Evolutionary conservation across 2,888 invertebrate genomes (phyloP), one percentile per base, ranked within the genome.

Genomic region (Agonopterix subpropinquella): DNA sequence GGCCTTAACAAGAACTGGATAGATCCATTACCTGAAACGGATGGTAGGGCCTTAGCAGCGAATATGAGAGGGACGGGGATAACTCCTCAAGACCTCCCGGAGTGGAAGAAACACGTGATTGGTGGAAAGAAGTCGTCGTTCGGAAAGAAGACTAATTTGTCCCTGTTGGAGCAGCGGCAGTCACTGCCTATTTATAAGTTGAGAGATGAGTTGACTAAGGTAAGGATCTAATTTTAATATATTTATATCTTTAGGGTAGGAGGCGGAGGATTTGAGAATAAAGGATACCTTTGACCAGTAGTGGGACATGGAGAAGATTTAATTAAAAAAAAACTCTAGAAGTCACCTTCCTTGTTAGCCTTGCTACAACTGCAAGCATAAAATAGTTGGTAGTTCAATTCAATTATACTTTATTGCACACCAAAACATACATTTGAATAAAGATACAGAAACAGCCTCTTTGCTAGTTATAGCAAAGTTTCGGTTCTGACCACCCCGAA

Each of bases 31-130:
- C 97, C 98, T 0, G 97, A 97, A 65, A 92, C 91, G 9, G 94
- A 94, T 53, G 91, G 92, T 0, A 88, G 93, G 43, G 90, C 93
- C 0, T 67, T 93, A 11, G 93, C 95, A 0, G 94, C 94, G 0
- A 95, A 94, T 62, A 93, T 95, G 90, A 89, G 97, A 45, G 97
- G 97, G 0, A 92, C 96, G 18, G 97, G 96, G 0, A 84, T 95
- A 13, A 92, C 94, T 47, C 92, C 93, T 0, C 95, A 95, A 73
- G 99, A 99, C 69, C 89, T 99, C 54, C 99, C 99, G 0, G 99
- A 99, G 77, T 99, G 99, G 99, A 98, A 99, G 80, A 98, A 98
- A 67, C 98, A 98, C 70, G 97, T 99, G 1, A 98, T 98, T 51
- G 98, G 98, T 1, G 98, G 98, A 0, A 97, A 98, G 74, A 98